Evolutionary conservation across 2,888 invertebrate genomes (phyloP).

Genomic region (Euplexia lucipara): DNA sequence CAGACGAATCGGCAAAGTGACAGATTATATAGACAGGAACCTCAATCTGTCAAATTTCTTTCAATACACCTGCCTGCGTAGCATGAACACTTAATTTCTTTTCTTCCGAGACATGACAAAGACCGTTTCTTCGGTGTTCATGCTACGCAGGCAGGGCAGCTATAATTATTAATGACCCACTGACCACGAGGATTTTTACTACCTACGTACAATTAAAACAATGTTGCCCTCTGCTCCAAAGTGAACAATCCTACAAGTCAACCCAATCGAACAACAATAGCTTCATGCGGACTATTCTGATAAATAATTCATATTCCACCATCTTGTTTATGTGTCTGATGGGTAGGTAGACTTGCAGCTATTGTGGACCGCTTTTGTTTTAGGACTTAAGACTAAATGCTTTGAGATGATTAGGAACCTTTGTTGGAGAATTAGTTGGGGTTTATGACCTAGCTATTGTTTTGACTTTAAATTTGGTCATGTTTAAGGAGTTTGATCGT

Average conservation of each 20-base stretch:
- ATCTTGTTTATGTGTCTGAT: constrained; percentile 23
- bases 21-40: too few relatives aligned
- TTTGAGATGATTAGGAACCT: background rate
- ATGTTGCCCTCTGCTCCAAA: background rate
- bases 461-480: constrained; percentile 6
- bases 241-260: background rate
- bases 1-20: too few relatives aligned
- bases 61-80: too few relatives aligned
- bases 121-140: too few relatives aligned
- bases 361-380: constrained; percentile 19
- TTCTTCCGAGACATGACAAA: too few relatives aligned
- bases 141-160: too few relatives aligned
- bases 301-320: constrained; percentile 39
- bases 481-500: too few relatives aligned
- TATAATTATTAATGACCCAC: too few relatives aligned
- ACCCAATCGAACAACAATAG: constrained; percentile 17
- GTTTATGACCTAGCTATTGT: background rate
- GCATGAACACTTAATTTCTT: too few relatives aligned
- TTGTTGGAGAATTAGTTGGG: constrained; percentile 21
- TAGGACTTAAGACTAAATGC: constrained; percentile 3
- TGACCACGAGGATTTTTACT: too few relatives aligned
- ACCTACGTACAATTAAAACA: background rate
- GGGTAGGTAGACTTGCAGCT: background rate
- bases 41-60: too few relatives aligned
- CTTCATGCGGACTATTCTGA: constrained; percentile 25